A percentile compares a stretch with the other conserved stretches of the same genome.
These are phyloP conservation scores for Watsonalla cultraria DNA, from an alignment of 2,888 invertebrate species.

Conservation along the genomic window DNA sequence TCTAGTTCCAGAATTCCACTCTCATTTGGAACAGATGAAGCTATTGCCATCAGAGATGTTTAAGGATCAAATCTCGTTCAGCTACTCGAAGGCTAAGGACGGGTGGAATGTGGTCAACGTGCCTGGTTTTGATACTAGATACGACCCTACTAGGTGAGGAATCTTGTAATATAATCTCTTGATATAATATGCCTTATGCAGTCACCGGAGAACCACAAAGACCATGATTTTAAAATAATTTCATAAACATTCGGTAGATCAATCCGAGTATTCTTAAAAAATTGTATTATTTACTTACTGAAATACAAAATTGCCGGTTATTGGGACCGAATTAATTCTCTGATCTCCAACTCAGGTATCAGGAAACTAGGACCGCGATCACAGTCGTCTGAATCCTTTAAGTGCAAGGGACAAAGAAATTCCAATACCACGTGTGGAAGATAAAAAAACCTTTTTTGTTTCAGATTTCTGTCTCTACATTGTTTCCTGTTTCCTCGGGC, in stretches of 20 bases:
- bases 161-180: conserved; percentile 3
- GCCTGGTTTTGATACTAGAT: conserved; percentile 88
- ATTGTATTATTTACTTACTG: too few species aligned
- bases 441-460: conserved; percentile 51
- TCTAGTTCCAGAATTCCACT: conserved; percentile 94
- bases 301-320: too few species aligned
- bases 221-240: too few species aligned
- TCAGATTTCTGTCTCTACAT: conserved; percentile 92
- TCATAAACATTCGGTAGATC: too few species aligned
- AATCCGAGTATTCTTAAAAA: too few species aligned
- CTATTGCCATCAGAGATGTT: conserved; percentile 88
- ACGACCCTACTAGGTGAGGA: conserved; percentile 89
- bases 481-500: conserved; percentile 93
- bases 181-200: too few species aligned
- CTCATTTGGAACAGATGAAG: conserved; percentile 96
- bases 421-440: neutral
- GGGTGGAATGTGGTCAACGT: conserved; percentile 92
- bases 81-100: conserved; percentile 87
- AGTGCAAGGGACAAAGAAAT: neutral
- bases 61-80: conserved; percentile 92
- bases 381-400: too few species aligned
- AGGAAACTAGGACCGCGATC: too few species aligned
- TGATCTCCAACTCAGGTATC: too few species aligned
- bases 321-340: too few species aligned
- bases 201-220: too few species aligned